Percentiles rank a stretch among this genome's conserved stretches.
Evolutionary conservation across 2,113 vertebrate genomes (phyloP).

Genomic region (Aramus guarauna): DNA sequence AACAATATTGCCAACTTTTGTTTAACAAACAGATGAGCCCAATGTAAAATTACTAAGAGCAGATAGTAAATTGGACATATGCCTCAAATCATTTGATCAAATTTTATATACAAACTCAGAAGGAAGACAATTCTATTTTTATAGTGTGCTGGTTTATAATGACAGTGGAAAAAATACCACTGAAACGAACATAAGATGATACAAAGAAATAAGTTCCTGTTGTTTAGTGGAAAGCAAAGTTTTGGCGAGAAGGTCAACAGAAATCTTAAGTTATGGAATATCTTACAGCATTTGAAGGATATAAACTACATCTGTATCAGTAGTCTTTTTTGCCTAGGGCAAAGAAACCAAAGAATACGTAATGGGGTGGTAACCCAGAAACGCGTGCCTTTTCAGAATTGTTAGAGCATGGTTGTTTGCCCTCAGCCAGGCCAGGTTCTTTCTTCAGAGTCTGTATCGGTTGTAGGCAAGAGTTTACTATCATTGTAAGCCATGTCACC

Average conservation of each 20-base stretch:
- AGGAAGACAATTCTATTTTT: neutral
- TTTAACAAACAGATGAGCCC: slow-evolving; percentile 36
- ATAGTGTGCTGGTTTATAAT: neutral
- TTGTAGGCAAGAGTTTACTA: neutral
- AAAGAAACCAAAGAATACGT: neutral
- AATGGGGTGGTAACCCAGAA: neutral
- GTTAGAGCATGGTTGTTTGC: neutral
- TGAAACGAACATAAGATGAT: neutral
- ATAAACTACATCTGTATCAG: neutral
- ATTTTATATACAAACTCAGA: neutral
- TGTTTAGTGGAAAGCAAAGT: neutral
- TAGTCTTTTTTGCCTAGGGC: neutral
- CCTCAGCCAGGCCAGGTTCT: neutral
- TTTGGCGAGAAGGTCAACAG: neutral
- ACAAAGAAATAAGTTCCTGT: neutral
- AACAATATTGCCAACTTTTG: slow-evolving; percentile 35
- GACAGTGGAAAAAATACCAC: neutral
- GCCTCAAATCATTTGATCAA: slow-evolving; percentile 7
- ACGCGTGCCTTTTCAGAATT: neutral
- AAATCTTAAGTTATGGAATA: neutral
- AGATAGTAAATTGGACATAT: slow-evolving; percentile 22
- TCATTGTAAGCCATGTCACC: neutral
- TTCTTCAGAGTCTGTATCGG: neutral
- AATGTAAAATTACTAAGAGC: slow-evolving; percentile 5
- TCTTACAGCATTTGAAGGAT: neutral